Conservation (phyloP, 2,113 vertebrate genomes). For the Halichoerus grypus region DNA sequence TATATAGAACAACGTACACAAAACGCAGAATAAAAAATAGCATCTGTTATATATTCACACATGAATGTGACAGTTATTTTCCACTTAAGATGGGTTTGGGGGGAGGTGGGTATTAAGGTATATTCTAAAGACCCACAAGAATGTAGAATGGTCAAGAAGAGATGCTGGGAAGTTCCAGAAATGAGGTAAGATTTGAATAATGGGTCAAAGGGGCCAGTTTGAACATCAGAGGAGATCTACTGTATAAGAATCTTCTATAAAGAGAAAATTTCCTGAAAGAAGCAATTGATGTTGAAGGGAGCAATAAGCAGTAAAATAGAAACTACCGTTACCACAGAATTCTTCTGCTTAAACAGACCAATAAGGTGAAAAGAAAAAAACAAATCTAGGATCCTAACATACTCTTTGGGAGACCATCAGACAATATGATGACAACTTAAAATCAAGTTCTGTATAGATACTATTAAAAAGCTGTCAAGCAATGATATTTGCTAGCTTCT, state of each 20-base stretch:
- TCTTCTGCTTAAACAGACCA: background rate
- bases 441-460: background rate
- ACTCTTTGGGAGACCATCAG: background rate
- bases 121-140: slow-evolving; percentile 12
- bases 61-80: background rate
- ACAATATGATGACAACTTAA: background rate
- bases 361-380: background rate
- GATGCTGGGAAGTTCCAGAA: slow-evolving; percentile 6
- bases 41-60: background rate
- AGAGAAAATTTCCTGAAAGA: slow-evolving; percentile 13
- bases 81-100: background rate
- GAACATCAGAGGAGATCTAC: background rate
- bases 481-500: background rate
- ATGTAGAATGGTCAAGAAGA: background rate
- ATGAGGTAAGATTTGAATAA: background rate
- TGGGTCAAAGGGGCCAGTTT: background rate
- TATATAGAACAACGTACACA: background rate
- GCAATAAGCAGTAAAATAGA: background rate
- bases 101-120: background rate
- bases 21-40: slow-evolving; percentile 18
- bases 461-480: background rate
- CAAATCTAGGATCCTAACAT: background rate
- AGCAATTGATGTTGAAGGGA: background rate
- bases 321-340: background rate
- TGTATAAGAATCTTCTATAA: background rate